Conservation (phyloP, 2,113 vertebrate species). For the Sebastes fasciatus region DNA sequence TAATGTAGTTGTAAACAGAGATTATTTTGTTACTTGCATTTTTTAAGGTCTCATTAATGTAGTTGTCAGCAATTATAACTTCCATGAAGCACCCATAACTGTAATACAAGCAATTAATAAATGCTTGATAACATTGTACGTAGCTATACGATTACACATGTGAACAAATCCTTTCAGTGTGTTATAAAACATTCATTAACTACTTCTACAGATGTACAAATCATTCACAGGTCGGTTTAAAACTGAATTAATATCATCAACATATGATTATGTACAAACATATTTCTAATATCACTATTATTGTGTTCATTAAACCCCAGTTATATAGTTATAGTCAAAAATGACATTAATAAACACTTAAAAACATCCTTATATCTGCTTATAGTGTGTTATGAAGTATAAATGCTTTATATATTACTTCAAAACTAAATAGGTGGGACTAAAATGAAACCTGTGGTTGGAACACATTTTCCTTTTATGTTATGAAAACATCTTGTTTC, state of each 20-base stretch:
- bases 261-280: background rate
- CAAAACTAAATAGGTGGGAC: background rate
- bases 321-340: background rate
- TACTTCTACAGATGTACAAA: background rate
- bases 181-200: background rate
- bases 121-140: background rate
- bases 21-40: background rate
- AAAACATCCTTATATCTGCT: background rate
- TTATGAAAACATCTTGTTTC: background rate
- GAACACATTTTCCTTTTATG: background rate
- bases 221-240: background rate
- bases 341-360: background rate
- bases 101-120: background rate
- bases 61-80: background rate
- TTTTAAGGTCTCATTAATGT: background rate
- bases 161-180: background rate
- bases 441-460: background rate
- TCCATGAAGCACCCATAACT: background rate
- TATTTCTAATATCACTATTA: background rate
- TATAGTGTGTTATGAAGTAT: background rate
- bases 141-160: no score
- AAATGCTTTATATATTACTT: background rate
- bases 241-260: background rate
- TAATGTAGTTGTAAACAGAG: background rate
- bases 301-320: background rate